Conservation (phyloP, 2,888 invertebrate genomes). For the Sisyra nigra region DNA sequence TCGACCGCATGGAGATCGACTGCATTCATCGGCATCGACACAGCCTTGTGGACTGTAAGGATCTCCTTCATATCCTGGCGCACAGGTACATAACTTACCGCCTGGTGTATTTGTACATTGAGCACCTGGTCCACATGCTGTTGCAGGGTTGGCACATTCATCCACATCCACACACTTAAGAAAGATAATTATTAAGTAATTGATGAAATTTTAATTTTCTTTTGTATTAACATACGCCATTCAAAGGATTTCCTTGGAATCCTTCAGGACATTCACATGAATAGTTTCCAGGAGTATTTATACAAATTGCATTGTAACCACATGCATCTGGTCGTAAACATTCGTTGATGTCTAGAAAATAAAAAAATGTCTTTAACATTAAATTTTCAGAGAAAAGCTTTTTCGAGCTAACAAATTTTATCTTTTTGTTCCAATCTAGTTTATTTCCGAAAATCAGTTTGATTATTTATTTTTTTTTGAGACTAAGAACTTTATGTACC, state of each 20-base stretch:
- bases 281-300: conserved; percentile 74
- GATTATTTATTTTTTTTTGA: no score
- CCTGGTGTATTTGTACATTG: conserved; percentile 67
- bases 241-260: conserved; percentile 68
- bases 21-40: conserved; percentile 58
- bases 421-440: neutral
- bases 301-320: conserved; percentile 64
- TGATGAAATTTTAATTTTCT: neutral
- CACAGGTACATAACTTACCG: conserved; percentile 70
- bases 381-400: neutral
- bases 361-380: neutral
- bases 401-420: no score
- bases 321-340: conserved; percentile 68
- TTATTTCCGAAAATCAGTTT: neutral
- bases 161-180: conserved; percentile 64
- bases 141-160: conserved; percentile 55
- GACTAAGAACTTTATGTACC: no score
- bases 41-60: conserved; percentile 52
- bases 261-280: conserved; percentile 73
- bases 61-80: conserved; percentile 66
- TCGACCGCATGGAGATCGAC: conserved; percentile 58
- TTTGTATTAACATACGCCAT: conserved; percentile 31
- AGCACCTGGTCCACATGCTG: conserved; percentile 65
- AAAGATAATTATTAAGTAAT: conserved; percentile 2
- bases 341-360: conserved; percentile 66